These are phyloP conservation scores for Hylyphantes graminicola DNA, from an alignment of 1,140 invertebrate species.

Conservation along the genomic window DNA sequence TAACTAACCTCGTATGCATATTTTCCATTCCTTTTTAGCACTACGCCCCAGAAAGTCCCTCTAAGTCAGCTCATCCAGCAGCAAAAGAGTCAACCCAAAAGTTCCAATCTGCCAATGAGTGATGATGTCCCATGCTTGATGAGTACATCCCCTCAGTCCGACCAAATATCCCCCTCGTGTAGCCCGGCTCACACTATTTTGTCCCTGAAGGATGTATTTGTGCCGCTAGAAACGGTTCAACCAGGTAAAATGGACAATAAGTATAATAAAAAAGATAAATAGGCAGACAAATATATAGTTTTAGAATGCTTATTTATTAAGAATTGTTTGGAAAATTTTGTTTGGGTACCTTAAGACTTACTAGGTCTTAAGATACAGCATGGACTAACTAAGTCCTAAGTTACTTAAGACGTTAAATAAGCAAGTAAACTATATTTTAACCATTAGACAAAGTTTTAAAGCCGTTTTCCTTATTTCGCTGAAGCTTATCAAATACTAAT, in stretches of 20 bases:
- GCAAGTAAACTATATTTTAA: no score
- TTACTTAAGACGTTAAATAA: no score
- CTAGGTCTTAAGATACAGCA: no score
- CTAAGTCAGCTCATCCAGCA: slow-evolving; percentile 74
- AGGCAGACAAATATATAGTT: no score
- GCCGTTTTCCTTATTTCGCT: no score
- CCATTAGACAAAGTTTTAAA: no score
- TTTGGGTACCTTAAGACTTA: no score
- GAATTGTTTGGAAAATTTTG: no score
- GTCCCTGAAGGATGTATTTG: slow-evolving; percentile 77
- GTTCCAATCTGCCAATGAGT: not conserved
- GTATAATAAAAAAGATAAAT: no score
- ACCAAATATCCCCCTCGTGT: slow-evolving; percentile 59
- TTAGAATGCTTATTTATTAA: no score
- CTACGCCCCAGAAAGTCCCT: slow-evolving; percentile 74
- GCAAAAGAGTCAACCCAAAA: slow-evolving; percentile 45
- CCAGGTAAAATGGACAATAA: slow-evolving; percentile 71
- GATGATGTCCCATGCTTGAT: slow-evolving; percentile 49
- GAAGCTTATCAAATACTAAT: no score
- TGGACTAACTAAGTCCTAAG: no score
- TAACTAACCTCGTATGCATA: not conserved
- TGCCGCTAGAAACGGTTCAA: slow-evolving; percentile 80
- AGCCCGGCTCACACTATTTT: slow-evolving; percentile 62
- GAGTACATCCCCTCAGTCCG: slow-evolving; percentile 61
- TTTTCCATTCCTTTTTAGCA: not conserved